Evolutionary conservation across 2,888 invertebrate genomes (phyloP).

Genomic region (Ennomos quercinarius): DNA sequence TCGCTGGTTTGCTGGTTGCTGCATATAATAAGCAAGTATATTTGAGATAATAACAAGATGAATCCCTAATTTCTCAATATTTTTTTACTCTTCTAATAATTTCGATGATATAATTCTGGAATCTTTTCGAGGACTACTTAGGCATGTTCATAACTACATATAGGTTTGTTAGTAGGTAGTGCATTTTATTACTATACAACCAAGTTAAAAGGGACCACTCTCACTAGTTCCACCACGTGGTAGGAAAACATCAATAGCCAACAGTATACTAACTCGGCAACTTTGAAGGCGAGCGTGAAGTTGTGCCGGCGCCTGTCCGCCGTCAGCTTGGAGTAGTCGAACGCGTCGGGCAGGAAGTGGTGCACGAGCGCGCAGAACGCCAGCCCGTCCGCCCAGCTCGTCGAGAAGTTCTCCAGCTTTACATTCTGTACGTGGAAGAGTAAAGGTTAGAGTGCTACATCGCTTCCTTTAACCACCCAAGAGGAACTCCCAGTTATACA

Average conservation of each 20-base stretch:
- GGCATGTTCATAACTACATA: too few species aligned
- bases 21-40: too few species aligned
- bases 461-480: not conserved
- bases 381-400: constrained; percentile 99
- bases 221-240: too few species aligned
- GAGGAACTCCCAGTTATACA: not conserved
- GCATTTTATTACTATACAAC: too few species aligned
- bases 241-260: not conserved
- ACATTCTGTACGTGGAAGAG: constrained; percentile 89
- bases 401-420: constrained; percentile 99
- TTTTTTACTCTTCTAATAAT: too few species aligned
- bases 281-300: constrained; percentile 98
- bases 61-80: too few species aligned
- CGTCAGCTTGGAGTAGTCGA: constrained; percentile 96
- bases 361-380: constrained; percentile 99
- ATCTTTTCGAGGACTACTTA: too few species aligned
- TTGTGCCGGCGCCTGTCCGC: constrained; percentile 96
- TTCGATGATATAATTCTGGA: too few species aligned
- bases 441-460: not conserved
- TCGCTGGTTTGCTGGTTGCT: too few species aligned
- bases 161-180: too few species aligned
- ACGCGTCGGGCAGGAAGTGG: constrained; percentile 98
- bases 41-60: too few species aligned
- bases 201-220: too few species aligned
- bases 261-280: constrained; percentile 95